Evolutionary conservation across 2,888 invertebrate genomes (phyloP).

Genomic region (Agonum fuliginosum): DNA sequence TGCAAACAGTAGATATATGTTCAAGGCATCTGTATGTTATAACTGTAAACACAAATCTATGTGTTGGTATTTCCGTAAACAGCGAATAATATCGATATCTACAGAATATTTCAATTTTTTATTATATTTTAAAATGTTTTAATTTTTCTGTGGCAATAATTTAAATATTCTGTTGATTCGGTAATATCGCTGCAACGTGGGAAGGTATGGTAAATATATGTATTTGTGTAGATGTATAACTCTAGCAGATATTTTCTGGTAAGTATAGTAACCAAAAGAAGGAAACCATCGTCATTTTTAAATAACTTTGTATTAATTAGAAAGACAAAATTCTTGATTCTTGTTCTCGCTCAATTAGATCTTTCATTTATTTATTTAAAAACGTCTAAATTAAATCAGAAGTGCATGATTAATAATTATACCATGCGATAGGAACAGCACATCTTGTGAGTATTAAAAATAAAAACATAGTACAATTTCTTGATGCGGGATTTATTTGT

Average conservation of each 20-base stretch:
- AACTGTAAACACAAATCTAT: constrained; percentile 34
- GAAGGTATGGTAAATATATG: constrained; percentile 65
- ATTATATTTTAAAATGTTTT: neutral
- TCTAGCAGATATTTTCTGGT: constrained; percentile 64
- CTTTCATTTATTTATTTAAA: constrained; percentile 15
- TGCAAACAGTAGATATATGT: constrained; percentile 45
- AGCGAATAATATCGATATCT: constrained; percentile 31
- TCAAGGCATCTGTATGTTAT: constrained; percentile 36
- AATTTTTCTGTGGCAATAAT: neutral
- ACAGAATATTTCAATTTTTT: neutral
- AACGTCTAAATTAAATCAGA: constrained; percentile 23
- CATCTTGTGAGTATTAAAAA: constrained; percentile 49
- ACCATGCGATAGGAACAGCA: constrained; percentile 48
- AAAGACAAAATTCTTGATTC: constrained; percentile 36
- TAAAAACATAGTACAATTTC: constrained; percentile 20
- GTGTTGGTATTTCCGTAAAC: constrained; percentile 53
- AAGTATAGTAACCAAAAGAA: constrained; percentile 64
- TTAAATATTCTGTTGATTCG: constrained; percentile 16
- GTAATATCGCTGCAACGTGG: constrained; percentile 63
- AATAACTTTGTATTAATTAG: constrained; percentile 7
- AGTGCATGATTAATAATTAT: constrained; percentile 41
- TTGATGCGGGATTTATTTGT: constrained; percentile 35
- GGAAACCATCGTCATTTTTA: neutral
- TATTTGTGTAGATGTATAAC: constrained; percentile 63
- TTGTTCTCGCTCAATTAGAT: constrained; percentile 17